Conservation (phyloP, 2,797 vertebrate genomes). For the Phalloptychus januarius region DNA sequence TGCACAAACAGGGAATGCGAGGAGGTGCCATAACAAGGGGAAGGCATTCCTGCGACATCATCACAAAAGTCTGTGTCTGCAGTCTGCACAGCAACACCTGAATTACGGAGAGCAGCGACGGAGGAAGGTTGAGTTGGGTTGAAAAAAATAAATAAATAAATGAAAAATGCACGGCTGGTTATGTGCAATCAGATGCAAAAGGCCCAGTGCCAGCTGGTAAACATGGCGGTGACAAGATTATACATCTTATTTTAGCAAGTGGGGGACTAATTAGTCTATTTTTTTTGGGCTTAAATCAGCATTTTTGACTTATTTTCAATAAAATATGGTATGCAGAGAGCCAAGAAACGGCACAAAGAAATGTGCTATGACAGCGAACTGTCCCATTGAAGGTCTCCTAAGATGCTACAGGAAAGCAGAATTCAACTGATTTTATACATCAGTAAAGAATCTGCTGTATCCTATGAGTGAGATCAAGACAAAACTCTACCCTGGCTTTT, state of each 20-base stretch:
- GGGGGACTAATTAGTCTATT: slow-evolving; percentile 8
- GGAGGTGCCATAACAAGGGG: not conserved
- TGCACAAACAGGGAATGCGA: slow-evolving; percentile 14
- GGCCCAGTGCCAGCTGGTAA: slow-evolving; percentile 3
- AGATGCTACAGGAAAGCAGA: not conserved
- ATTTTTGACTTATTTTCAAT: not conserved
- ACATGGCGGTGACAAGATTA: not conserved
- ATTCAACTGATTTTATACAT: not conserved
- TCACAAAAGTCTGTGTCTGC: slow-evolving; percentile 16
- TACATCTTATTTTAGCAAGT: not conserved
- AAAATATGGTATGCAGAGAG: not conserved
- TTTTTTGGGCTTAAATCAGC: not conserved
- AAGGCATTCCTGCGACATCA: slow-evolving; percentile 11
- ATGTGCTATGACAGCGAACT: not conserved
- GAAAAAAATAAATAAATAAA: not conserved
- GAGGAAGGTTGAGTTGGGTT: not conserved
- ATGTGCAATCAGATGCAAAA: slow-evolving; percentile 6
- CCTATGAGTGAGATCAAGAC: not conserved
- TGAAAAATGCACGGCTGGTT: not conserved
- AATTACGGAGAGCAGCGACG: slow-evolving; percentile 10
- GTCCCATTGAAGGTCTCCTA: not conserved
- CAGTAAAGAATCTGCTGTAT: not conserved
- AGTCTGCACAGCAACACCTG: slow-evolving; percentile 13
- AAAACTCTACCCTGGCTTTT: not conserved
- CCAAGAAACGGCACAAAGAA: not conserved